Percentiles rank a stretch among this genome's conserved stretches.
Conservation (phyloP, 2,113 vertebrate genomes). For the Sardina pilchardus region DNA sequence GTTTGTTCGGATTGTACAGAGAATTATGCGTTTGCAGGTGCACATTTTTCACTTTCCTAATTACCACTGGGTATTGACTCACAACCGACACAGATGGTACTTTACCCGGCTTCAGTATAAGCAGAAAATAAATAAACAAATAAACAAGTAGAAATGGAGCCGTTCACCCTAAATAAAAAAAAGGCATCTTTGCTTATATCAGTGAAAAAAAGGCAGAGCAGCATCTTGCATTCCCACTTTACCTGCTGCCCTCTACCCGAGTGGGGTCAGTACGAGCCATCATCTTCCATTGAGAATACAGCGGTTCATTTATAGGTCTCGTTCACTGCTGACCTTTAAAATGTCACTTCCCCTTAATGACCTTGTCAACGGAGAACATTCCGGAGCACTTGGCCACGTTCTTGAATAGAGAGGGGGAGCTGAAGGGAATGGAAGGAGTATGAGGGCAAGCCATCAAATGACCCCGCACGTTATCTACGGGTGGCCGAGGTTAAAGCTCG, state of each 20-base stretch:
- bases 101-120: conserved; percentile 21
- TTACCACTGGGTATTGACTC: conserved; percentile 20
- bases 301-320: not conserved
- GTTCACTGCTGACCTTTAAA: not conserved
- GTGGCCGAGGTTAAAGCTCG: not conserved
- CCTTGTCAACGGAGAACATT: not conserved
- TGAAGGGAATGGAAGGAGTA: too few species aligned
- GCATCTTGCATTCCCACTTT: not conserved
- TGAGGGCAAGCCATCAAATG: not conserved
- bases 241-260: not conserved
- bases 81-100: conserved; percentile 25
- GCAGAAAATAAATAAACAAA: not conserved
- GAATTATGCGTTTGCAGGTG: not conserved
- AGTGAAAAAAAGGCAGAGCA: not conserved
- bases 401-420: not conserved
- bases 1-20: not conserved
- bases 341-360: not conserved
- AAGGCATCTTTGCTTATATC: not conserved
- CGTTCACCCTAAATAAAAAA: not conserved
- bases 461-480: not conserved
- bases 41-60: conserved; percentile 10
- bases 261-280: not conserved
- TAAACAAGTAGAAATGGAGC: not conserved
- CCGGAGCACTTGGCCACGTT: not conserved
- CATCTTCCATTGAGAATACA: not conserved